Percentiles rank a stretch among this genome's conserved stretches.
phyloP scores from a whole-genome alignment of 2,797 vertebrate genomes.

The Lacerta viridis region DNA sequence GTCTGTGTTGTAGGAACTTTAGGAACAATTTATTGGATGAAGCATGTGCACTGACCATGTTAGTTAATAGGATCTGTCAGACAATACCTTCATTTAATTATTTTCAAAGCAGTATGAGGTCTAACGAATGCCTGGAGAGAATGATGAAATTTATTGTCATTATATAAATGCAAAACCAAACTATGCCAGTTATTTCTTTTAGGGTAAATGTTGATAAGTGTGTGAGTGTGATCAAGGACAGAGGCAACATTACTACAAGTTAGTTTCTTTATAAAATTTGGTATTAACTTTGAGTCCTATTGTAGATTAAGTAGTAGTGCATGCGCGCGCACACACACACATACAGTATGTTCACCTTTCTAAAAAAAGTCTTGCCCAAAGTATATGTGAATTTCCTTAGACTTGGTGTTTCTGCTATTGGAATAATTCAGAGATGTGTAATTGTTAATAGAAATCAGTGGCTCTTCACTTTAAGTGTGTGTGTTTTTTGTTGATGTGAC shows the following conservation, averaged over 20 bases:
- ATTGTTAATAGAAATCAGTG: neutral
- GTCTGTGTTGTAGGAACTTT: rapidly evolving
- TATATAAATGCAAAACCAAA: neutral
- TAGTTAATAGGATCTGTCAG: rapidly evolving
- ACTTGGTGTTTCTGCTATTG: rapidly evolving
- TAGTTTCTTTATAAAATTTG: neutral
- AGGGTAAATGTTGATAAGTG: neutral
- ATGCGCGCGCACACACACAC: neutral
- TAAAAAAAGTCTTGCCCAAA: neutral
- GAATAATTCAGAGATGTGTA: conserved; percentile 25
- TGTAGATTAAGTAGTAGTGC: neutral
- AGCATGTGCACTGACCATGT: rapidly evolving
- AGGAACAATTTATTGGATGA: rapidly evolving
- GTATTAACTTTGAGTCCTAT: neutral
- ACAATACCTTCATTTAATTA: rapidly evolving
- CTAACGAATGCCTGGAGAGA: rapidly evolving
- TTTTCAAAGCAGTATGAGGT: rapidly evolving
- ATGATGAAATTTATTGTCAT: rapidly evolving
- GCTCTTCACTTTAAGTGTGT: neutral
- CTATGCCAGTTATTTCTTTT: neutral
- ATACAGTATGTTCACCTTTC: rapidly evolving
- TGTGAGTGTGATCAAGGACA: neutral
- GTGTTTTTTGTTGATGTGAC: conserved; percentile 46
- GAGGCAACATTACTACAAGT: neutral
- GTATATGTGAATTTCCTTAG: neutral